Conservation (phyloP, 2,113 vertebrate species). For the Axis porcinus region DNA sequence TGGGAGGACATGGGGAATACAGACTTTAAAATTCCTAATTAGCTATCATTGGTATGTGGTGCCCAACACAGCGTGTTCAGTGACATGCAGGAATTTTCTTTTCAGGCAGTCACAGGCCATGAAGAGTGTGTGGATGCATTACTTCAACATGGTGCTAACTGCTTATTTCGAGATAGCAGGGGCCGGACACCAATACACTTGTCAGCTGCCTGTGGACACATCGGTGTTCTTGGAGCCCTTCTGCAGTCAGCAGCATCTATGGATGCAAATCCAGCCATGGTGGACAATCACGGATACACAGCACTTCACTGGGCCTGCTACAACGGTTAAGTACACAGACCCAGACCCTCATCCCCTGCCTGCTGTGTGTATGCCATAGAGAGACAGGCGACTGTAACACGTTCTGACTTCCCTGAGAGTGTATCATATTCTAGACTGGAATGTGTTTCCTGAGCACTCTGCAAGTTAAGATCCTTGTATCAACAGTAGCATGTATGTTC, state of each 20-base stretch:
- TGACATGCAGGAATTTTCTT: conserved; percentile 39
- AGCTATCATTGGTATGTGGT: not conserved
- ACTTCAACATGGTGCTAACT: conserved; percentile 94
- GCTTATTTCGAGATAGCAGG: conserved; percentile 89
- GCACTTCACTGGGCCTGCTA: conserved; percentile 99
- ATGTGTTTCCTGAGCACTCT: not conserved
- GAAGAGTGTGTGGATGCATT: conserved; percentile 96
- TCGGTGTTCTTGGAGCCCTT: conserved; percentile 93
- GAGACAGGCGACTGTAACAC: not conserved
- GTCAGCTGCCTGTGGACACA: conserved; percentile 95
- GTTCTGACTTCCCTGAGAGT: not conserved
- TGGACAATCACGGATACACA: conserved; percentile 97
- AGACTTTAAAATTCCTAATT: not conserved
- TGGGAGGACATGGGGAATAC: not conserved
- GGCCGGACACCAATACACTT: conserved; percentile 94
- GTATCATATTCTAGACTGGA: not conserved
- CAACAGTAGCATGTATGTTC: not conserved
- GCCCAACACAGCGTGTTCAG: not conserved
- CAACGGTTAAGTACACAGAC: conserved; percentile 87
- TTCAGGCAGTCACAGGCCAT: conserved; percentile 94
- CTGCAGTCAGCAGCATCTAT: conserved; percentile 90
- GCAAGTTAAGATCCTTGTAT: not conserved
- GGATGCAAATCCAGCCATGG: conserved; percentile 86
- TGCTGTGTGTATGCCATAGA: not conserved
- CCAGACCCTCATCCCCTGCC: not conserved